Evolutionary conservation across 2,797 vertebrate genomes (phyloP).

Genomic region (Sylvilagus floridanus): DNA sequence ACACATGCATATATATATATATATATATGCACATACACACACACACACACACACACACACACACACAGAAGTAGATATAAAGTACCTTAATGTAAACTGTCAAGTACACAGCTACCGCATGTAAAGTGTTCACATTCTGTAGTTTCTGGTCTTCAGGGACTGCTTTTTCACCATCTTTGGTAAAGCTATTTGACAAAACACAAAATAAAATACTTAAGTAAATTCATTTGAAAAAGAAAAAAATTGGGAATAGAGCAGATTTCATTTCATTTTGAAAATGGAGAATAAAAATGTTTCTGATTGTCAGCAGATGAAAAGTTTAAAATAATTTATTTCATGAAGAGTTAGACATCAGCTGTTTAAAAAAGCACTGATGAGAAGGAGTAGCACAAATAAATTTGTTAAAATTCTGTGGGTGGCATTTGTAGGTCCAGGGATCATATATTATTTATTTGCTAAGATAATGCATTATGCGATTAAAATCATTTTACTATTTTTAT

Average conservation of each 20-base stretch:
- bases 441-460: constrained; percentile 76
- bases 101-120: background rate
- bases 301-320: constrained; percentile 80
- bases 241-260: constrained; percentile 83
- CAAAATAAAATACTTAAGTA: constrained; percentile 85
- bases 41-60: no score
- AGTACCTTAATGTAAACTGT: constrained; percentile 51
- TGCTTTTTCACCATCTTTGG: constrained; percentile 70
- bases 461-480: constrained; percentile 78
- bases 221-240: constrained; percentile 84
- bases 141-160: constrained; percentile 67
- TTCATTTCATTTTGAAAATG: constrained; percentile 80
- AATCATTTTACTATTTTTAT: constrained; percentile 68
- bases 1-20: no score
- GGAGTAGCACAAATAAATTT: constrained; percentile 84
- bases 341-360: constrained; percentile 82
- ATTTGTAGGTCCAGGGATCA: constrained; percentile 80
- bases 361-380: constrained; percentile 81
- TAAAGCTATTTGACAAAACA: constrained; percentile 80
- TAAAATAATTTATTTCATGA: constrained; percentile 82
- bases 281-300: constrained; percentile 82
- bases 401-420: constrained; percentile 78
- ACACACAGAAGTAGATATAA: constrained; percentile 42
- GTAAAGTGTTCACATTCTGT: constrained; percentile 71
- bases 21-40: no score